Percentiles rank a stretch among this genome's conserved stretches.
Conservation (phyloP, 2,113 vertebrate genomes). For the Elanus axillaris region DNA sequence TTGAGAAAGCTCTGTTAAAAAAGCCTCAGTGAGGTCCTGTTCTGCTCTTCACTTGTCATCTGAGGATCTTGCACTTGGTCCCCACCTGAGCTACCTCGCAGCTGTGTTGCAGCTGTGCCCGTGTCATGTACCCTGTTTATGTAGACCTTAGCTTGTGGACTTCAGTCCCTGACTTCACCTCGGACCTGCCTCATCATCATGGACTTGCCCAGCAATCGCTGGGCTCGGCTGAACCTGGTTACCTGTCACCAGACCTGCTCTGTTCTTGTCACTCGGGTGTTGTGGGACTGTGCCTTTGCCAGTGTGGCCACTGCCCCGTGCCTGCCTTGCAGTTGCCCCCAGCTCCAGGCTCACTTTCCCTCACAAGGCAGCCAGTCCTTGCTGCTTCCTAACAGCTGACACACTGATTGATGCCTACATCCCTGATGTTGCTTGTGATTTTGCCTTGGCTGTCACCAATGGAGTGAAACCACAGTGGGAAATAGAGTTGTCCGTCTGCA, state of each 20-base stretch:
- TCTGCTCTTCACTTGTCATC: background rate
- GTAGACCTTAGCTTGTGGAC: no score
- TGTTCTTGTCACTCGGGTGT: background rate
- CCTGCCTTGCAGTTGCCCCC: background rate
- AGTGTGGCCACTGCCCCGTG: fast-evolving
- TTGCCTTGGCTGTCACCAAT: background rate
- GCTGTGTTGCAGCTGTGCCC: background rate
- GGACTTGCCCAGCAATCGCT: background rate
- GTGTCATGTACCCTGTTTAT: background rate
- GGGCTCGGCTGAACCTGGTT: background rate
- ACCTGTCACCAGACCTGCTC: background rate
- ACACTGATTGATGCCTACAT: fast-evolving
- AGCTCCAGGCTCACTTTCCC: background rate
- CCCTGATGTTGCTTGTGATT: background rate
- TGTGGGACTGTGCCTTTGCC: background rate
- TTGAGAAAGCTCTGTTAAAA: background rate
- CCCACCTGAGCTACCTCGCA: background rate
- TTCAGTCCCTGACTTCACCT: background rate
- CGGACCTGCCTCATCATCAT: fast-evolving
- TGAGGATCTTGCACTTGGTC: background rate
- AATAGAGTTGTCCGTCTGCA: background rate
- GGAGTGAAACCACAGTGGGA: background rate
- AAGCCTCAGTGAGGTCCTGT: background rate
- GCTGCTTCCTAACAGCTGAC: background rate
- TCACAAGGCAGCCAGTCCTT: fast-evolving